These are phyloP conservation scores for Cheirogaleus medius DNA, from an alignment of 2,113 vertebrate genomes.

Conservation along the genomic window DNA sequence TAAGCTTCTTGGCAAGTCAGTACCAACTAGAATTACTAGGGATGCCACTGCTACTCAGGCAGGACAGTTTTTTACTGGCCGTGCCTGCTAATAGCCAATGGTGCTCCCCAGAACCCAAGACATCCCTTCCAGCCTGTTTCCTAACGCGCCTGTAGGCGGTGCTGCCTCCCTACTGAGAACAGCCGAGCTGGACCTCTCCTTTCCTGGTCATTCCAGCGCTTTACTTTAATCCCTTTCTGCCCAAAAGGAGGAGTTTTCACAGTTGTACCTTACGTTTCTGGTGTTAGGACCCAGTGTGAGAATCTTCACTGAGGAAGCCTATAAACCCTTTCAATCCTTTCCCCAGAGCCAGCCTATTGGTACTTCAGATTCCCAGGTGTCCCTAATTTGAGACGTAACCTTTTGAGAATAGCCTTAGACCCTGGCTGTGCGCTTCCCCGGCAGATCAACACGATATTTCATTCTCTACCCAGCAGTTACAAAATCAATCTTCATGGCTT, in stretches of 20 bases:
- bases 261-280: too few relatives aligned
- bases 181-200: not conserved
- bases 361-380: not conserved
- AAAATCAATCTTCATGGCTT: not conserved
- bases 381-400: not conserved
- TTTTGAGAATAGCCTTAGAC: not conserved
- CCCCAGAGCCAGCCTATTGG: not conserved
- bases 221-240: not conserved
- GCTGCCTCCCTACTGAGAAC: not conserved
- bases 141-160: rapidly evolving
- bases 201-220: not conserved
- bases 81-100: not conserved
- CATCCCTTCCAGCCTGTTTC: not conserved
- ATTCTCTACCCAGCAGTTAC: not conserved
- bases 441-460: not conserved
- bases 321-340: not conserved
- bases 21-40: not conserved
- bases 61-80: not conserved
- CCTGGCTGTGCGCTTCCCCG: not conserved
- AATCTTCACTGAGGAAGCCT: not conserved
- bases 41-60: not conserved
- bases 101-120: not conserved
- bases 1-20: not conserved
- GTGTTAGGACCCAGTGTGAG: not conserved
- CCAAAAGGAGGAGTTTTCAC: not conserved